Percentiles rank a stretch among this genome's conserved stretches.
Evolutionary conservation across 2,888 invertebrate species (phyloP).

Genomic region (Iselma pallidipennis): DNA sequence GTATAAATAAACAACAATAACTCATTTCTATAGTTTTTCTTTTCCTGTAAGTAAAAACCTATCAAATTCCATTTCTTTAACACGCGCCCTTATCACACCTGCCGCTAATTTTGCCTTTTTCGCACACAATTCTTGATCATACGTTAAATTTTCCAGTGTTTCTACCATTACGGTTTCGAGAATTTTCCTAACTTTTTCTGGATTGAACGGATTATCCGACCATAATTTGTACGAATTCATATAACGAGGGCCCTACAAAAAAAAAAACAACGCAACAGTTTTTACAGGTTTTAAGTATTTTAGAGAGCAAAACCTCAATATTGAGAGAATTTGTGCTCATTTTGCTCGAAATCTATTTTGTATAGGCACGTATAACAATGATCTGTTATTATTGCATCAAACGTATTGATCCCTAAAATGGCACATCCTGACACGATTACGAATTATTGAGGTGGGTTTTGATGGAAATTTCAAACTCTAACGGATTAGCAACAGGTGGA

Average conservation of each 20-base stretch:
- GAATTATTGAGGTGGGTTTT: background rate
- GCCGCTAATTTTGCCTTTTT: conserved; percentile 63
- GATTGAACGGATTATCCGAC: conserved; percentile 65
- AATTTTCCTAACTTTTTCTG: conserved; percentile 64
- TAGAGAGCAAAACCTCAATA: background rate
- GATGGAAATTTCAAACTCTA: background rate
- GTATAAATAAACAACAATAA: conserved; percentile 2
- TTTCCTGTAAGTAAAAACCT: conserved; percentile 55
- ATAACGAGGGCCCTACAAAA: conserved; percentile 53
- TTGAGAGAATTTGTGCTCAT: background rate
- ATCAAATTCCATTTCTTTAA: conserved; percentile 70
- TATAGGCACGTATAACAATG: no score
- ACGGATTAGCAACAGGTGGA: background rate
- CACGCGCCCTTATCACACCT: conserved; percentile 62
- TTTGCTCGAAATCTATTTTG: background rate
- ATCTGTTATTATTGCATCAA: background rate
- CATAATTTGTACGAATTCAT: conserved; percentile 70
- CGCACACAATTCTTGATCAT: conserved; percentile 63
- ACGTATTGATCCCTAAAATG: background rate
- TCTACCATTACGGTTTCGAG: conserved; percentile 63
- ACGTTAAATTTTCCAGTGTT: conserved; percentile 63
- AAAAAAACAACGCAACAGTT: no score
- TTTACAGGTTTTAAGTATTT: background rate
- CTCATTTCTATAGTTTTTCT: background rate
- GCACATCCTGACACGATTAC: background rate